Evolutionary conservation across 1,140 invertebrate species (phyloP).

Genomic region (Lasaia peninsularis): DNA sequence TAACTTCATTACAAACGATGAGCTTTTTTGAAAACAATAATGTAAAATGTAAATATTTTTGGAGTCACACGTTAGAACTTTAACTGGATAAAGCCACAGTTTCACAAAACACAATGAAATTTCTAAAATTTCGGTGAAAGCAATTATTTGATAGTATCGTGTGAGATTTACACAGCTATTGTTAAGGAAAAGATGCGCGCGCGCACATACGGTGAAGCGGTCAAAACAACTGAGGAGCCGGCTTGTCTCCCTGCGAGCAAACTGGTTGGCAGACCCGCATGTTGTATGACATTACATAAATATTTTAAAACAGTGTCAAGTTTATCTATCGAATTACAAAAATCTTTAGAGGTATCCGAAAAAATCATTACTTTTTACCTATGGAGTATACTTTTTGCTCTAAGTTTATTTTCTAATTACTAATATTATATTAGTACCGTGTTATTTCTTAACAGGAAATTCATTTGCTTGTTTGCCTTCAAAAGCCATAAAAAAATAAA

Average conservation of each 20-base stretch:
- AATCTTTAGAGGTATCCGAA: background rate
- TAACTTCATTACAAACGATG: background rate
- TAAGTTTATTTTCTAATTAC: too few species aligned
- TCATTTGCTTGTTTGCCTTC: too few species aligned
- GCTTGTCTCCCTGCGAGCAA: constrained; percentile 34
- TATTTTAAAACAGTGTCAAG: background rate
- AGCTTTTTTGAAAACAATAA: background rate
- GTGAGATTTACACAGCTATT: background rate
- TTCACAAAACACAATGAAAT: constrained; percentile 8
- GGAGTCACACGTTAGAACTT: background rate
- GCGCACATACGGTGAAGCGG: constrained; percentile 44
- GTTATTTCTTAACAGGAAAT: too few species aligned
- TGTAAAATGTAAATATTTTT: background rate
- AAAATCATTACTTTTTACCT: too few species aligned
- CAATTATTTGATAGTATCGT: background rate
- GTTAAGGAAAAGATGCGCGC: constrained; percentile 23
- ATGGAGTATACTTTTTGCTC: too few species aligned
- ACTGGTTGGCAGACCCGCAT: background rate
- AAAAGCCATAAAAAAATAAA: too few species aligned
- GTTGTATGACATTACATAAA: background rate
- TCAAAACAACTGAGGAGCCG: constrained; percentile 69
- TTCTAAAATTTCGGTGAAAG: constrained; percentile 9
- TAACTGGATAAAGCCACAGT: background rate
- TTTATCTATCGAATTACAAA: background rate
- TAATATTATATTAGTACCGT: too few species aligned